Evolutionary conservation across 2,113 vertebrate genomes (phyloP).

Genomic region (Narcine bancroftii): DNA sequence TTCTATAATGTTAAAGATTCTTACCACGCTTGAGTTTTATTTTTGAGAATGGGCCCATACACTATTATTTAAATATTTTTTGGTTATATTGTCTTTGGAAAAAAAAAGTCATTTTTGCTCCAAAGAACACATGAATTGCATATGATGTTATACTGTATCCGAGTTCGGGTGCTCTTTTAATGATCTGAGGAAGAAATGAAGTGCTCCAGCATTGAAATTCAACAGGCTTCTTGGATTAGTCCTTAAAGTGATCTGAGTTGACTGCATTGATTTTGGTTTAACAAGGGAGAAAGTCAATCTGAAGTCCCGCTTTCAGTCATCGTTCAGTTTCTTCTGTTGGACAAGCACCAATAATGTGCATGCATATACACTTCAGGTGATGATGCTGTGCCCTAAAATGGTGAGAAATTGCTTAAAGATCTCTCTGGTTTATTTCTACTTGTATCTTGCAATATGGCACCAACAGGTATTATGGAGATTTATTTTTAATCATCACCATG

Average conservation of each 20-base stretch:
- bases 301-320: not conserved
- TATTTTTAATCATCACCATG: not conserved
- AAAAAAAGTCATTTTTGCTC: not conserved
- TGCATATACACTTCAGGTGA: not conserved
- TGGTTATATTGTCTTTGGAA: not conserved
- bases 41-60: not conserved
- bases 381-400: not conserved
- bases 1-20: too few species aligned
- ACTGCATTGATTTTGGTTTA: not conserved
- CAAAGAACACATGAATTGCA: not conserved
- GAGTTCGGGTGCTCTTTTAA: not conserved
- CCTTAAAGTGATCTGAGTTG: not conserved
- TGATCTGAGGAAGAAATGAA: not conserved
- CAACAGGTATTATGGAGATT: not conserved
- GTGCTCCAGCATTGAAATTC: not conserved
- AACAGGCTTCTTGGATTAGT: too few species aligned
- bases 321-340: not conserved
- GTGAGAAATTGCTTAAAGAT: not conserved
- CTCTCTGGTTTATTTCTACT: not conserved
- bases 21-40: not conserved
- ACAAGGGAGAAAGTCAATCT: not conserved
- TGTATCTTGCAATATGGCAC: not conserved
- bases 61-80: not conserved
- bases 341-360: not conserved
- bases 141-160: not conserved